Evolutionary conservation across 2,888 invertebrate genomes (phyloP).

Genomic region (Caenorhabditis wallacei): DNA sequence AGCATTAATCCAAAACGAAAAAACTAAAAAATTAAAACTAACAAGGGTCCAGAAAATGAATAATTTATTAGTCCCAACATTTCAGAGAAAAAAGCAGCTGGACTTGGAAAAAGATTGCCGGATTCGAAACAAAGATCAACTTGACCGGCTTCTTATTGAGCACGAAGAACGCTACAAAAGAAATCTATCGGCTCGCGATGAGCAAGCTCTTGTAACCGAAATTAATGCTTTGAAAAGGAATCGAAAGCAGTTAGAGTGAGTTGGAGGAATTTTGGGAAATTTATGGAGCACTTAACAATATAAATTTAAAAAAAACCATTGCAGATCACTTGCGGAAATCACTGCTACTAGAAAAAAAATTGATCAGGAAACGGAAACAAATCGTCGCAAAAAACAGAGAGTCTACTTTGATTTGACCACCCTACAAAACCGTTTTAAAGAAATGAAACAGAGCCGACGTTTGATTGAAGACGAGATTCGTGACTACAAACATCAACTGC

Average conservation of each 20-base stretch:
- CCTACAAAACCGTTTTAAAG: conserved; percentile 25
- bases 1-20: background rate
- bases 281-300: too few relatives aligned
- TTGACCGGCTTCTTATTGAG: conserved; percentile 44
- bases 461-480: conserved; percentile 57
- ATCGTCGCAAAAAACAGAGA: conserved; percentile 41
- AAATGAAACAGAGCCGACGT: conserved; percentile 24
- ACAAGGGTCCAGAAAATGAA: background rate
- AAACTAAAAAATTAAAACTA: background rate
- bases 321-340: conserved; percentile 51
- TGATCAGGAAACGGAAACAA: conserved; percentile 23
- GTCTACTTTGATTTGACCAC: conserved; percentile 43
- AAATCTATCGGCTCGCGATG: conserved; percentile 67
- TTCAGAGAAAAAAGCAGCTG: conserved; percentile 60
- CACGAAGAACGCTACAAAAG: conserved; percentile 67
- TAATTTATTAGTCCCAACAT: background rate
- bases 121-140: conserved; percentile 58
- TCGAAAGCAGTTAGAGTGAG: conserved; percentile 52
- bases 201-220: conserved; percentile 71
- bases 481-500: conserved; percentile 37
- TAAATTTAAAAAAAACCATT: background rate
- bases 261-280: background rate
- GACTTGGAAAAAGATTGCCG: conserved; percentile 70
- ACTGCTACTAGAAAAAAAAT: conserved; percentile 14
- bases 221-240: conserved; percentile 55